phyloP scores from a whole-genome alignment of 2,888 invertebrate genomes.

The Onthophagus sagittarius region DNA sequence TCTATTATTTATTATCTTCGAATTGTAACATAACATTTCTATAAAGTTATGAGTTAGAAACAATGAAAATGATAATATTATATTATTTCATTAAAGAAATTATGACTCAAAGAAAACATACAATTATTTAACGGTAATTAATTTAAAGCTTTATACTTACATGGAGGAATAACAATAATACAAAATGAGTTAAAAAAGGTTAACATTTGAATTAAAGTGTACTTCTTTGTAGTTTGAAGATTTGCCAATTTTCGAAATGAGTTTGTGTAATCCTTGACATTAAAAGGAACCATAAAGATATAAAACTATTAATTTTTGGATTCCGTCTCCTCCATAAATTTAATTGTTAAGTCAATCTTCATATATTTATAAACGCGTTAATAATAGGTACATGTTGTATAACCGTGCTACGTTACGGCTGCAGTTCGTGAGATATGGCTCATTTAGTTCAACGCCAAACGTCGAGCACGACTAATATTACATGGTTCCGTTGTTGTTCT shows the following conservation, averaged over 20 bases:
- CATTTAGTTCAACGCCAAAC: constrained; percentile 2
- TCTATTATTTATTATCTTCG: neutral
- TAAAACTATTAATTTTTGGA: neutral
- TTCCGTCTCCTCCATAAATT: neutral
- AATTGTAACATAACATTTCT: neutral
- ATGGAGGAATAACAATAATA: neutral
- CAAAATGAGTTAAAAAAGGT: neutral
- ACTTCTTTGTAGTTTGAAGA: no score
- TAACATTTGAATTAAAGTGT: neutral
- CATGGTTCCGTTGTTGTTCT: constrained; percentile 4
- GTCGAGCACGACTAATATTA: constrained; percentile 9
- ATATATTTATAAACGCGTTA: neutral
- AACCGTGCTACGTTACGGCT: neutral
- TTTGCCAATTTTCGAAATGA: neutral
- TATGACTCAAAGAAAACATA: neutral
- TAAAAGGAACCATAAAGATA: neutral
- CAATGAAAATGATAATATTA: neutral
- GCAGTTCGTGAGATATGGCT: constrained; percentile 2
- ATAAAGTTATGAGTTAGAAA: neutral
- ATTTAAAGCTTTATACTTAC: neutral
- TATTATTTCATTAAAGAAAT: neutral
- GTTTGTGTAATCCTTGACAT: neutral
- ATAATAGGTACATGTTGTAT: constrained; percentile 1
- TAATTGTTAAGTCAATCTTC: no score
- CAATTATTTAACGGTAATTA: neutral